These are phyloP conservation scores for Drosophila infuscata DNA, from an alignment of 2,888 invertebrate species.

Conservation along the genomic window DNA sequence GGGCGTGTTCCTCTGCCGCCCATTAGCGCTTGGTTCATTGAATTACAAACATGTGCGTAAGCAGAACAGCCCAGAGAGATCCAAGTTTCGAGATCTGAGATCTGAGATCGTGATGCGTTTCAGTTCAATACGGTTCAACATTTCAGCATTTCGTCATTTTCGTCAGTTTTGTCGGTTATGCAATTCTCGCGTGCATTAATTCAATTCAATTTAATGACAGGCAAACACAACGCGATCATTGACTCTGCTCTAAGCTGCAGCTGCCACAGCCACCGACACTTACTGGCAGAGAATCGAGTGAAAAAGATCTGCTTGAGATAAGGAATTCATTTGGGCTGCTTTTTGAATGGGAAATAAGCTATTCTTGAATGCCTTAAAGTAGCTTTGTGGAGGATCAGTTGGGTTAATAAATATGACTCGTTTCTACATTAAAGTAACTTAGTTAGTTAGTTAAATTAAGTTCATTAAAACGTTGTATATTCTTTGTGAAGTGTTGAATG, in stretches of 20 bases:
- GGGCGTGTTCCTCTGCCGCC: slow-evolving; percentile 60
- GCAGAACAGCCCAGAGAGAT: not conserved
- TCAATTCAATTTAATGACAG: slow-evolving; percentile 44
- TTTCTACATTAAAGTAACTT: rapidly evolving
- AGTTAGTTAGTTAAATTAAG: not conserved
- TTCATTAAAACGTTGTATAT: not conserved
- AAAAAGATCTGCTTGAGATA: not conserved
- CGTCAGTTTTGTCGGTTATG: slow-evolving; percentile 30
- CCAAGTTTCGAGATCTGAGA: too few relatives aligned
- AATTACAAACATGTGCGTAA: slow-evolving; percentile 24
- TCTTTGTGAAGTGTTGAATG: not conserved
- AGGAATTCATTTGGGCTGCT: slow-evolving; percentile 1
- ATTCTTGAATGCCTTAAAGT: not conserved
- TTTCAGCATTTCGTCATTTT: not conserved
- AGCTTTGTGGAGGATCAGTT: not conserved
- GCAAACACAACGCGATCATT: slow-evolving; percentile 40
- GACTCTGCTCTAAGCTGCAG: slow-evolving; percentile 31
- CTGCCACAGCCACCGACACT: slow-evolving; percentile 17
- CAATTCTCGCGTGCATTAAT: slow-evolving; percentile 34
- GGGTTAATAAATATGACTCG: not conserved
- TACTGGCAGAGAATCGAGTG: slow-evolving; percentile 22
- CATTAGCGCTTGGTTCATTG: slow-evolving; percentile 17
- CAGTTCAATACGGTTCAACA: slow-evolving; percentile 10
- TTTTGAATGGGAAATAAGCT: not conserved
- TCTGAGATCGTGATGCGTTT: slow-evolving; percentile 9